Percentiles rank a stretch among this genome's conserved stretches.
These are phyloP conservation scores for Haemorhous mexicanus DNA, from an alignment of 2,113 vertebrate species.

Conservation along the genomic window DNA sequence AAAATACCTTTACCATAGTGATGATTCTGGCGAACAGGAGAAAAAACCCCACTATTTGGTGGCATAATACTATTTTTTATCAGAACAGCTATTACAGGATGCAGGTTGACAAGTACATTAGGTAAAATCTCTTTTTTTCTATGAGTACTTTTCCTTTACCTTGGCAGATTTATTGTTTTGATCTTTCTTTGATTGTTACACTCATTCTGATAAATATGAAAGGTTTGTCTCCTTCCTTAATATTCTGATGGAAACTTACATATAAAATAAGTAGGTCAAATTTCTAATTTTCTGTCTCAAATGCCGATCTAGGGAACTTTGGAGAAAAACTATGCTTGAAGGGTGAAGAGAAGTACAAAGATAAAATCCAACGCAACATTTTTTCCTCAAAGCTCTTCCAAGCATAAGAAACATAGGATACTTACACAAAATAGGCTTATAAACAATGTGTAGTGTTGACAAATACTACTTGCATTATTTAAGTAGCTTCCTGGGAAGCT, in stretches of 20 bases:
- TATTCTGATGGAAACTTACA: conserved; percentile 46
- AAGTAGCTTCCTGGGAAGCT: neutral
- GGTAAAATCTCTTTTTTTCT: conserved; percentile 10
- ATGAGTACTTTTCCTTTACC: neutral
- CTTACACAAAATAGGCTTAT: neutral
- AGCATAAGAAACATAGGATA: neutral
- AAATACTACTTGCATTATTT: neutral
- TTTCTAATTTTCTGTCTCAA: conserved; percentile 67
- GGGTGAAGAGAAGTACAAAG: neutral
- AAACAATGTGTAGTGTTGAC: neutral
- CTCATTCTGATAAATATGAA: conserved; percentile 63
- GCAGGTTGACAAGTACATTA: neutral
- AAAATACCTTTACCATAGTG: neutral
- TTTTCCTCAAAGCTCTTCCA: conserved; percentile 3
- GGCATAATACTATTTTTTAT: neutral
- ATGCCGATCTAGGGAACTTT: conserved; percentile 33
- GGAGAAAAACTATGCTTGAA: conserved; percentile 1
- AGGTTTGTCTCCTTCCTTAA: conserved; percentile 63
- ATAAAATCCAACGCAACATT: conserved; percentile 10
- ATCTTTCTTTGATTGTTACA: conserved; percentile 64
- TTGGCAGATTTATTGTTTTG: conserved; percentile 67
- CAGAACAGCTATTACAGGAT: neutral
- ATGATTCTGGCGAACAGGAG: neutral
- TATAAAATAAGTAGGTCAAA: conserved; percentile 60
- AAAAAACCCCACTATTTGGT: neutral